phyloP scores from a whole-genome alignment of 2,888 invertebrate genomes.

The Crossocerus cetratus region DNA sequence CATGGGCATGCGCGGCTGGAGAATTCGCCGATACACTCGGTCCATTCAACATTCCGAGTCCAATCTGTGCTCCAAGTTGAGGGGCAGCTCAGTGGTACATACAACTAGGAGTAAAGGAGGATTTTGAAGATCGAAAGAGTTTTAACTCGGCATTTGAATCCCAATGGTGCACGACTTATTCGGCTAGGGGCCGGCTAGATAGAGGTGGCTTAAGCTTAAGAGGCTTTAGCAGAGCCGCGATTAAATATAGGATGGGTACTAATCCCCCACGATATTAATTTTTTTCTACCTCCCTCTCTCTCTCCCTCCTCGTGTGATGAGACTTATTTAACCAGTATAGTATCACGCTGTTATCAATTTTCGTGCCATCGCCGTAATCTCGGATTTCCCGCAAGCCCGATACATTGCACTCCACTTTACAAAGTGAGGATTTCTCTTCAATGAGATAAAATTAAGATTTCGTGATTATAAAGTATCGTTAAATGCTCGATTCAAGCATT shows the following conservation, averaged over 20 bases:
- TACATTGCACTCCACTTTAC: no score
- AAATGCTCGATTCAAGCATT: no score
- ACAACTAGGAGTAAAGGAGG: not conserved
- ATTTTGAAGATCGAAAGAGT: not conserved
- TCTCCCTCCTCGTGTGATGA: not conserved
- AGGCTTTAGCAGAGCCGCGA: slow-evolving; percentile 11
- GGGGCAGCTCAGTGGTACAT: not conserved
- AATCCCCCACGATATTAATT: slow-evolving; percentile 27
- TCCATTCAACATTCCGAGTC: not conserved
- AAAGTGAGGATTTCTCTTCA: no score
- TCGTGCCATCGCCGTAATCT: no score
- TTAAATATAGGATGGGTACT: slow-evolving; percentile 14
- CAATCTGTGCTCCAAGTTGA: not conserved
- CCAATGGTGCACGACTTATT: not conserved
- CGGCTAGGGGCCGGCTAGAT: slow-evolving; percentile 6
- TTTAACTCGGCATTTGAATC: not conserved
- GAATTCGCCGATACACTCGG: no score
- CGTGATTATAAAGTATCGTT: no score
- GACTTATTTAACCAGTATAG: no score
- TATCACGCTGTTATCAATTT: no score
- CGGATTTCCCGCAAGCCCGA: no score
- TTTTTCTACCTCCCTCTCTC: slow-evolving; percentile 5
- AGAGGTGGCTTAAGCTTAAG: slow-evolving; percentile 10
- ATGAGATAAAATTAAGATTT: no score
- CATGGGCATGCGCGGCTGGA: no score